Base-by-base conservation (phyloP, 2,888 invertebrate species). In the Drosophila phalerata region DNA sequence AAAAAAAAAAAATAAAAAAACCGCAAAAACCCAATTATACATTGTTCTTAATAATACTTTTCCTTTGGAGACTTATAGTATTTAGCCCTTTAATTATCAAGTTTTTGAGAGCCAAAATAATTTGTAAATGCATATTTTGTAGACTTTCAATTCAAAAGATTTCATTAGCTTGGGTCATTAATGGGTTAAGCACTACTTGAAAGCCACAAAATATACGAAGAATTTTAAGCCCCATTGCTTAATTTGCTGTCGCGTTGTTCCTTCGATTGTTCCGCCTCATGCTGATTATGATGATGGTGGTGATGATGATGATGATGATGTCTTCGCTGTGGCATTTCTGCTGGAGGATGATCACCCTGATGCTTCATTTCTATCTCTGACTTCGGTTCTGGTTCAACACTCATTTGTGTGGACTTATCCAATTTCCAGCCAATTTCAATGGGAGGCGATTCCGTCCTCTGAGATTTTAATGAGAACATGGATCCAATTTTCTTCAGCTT, bases 401-500 rank as follows among this genome's bases (percentile, higher is more conserved):
- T 79, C 63, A 86, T 83, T 66, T 86, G 88, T 0, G 83, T 89
- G 2, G 67, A 66, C 38, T 89, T 89, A 68, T 90, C 89, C 25
- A 75, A 38, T 60, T 78, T 89, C 88, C 85, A 80, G 19, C 51
- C 74, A 13, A 72, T 64, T 47, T 76, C 73, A 1, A 48, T 37
- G 0, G 72, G 69, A 0, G 86, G 80, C 19, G 75, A 65, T 3
- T 45, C 47, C 0, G 84, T 67, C 30, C 80, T 88, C 2, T 82
- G 70, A 0, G 92, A 91, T 28, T 90, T 92, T 0, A 92, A 37
- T 1, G 92, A 92, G 61, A 92, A 92, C 83, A 92, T 89, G 0
- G 92, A 92, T 25, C 92, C 91, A 45, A 92, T 92, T 63, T 92
- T 92, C 42, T 86, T 79, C 0, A 92, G 51, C 32, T 77, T 91